Conservation (phyloP, 2,888 invertebrate genomes). For the Atethmia centrago region DNA sequence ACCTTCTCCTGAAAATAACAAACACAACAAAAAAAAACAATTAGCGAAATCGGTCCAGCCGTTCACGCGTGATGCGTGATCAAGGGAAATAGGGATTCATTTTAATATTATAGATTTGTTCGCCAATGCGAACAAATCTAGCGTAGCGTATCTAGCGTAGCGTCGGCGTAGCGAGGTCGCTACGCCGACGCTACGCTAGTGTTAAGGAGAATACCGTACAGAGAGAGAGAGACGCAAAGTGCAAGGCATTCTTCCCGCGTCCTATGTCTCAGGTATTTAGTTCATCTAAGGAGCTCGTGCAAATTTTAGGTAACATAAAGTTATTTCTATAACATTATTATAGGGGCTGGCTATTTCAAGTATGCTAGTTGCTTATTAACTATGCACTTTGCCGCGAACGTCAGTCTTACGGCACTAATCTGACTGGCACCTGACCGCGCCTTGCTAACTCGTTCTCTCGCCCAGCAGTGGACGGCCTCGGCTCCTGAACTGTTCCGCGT, state of each 20-base stretch:
- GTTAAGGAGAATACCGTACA: background rate
- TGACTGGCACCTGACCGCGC: constrained; percentile 10
- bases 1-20: too few relatives aligned
- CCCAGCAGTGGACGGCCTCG: background rate
- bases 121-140: too few relatives aligned
- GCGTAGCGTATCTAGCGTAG: too few relatives aligned
- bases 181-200: background rate
- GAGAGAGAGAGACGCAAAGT: too few relatives aligned
- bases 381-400: background rate
- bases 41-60: too few relatives aligned
- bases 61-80: too few relatives aligned
- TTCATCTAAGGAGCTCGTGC: too few relatives aligned
- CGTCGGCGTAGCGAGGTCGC: too few relatives aligned
- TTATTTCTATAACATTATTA: constrained; percentile 3
- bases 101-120: too few relatives aligned
- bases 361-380: background rate
- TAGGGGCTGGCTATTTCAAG: background rate
- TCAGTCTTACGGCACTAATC: constrained; percentile 15
- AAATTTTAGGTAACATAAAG: background rate
- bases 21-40: too few relatives aligned
- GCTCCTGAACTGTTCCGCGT: background rate
- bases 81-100: too few relatives aligned
- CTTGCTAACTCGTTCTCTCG: background rate
- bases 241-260: background rate
- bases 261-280: background rate